These are phyloP conservation scores for Muscina levida DNA, from an alignment of 2,888 invertebrate genomes.

Conservation along the genomic window DNA sequence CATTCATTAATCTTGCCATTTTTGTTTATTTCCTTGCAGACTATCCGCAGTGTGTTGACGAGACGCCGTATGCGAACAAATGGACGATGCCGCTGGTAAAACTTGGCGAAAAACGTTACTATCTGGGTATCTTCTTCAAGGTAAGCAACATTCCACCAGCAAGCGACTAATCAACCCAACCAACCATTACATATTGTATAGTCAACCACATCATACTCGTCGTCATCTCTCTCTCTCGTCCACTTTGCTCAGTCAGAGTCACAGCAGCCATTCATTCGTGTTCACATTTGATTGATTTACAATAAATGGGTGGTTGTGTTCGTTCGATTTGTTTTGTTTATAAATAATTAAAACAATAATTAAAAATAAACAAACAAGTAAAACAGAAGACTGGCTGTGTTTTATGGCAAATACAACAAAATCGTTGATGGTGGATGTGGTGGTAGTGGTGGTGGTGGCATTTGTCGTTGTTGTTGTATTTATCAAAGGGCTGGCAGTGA, in stretches of 20 bases:
- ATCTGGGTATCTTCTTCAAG: constrained; percentile 96
- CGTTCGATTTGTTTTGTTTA: not conserved
- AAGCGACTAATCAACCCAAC: constrained; percentile 21
- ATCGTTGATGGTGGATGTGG: no score
- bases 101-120: constrained; percentile 93
- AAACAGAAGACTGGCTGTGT: not conserved
- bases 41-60: constrained; percentile 90
- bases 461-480: no score
- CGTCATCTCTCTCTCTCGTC: no score
- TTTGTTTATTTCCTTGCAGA: constrained; percentile 81
- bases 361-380: constrained; percentile 38
- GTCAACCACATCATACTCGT: no score
- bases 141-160: constrained; percentile 81
- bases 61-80: constrained; percentile 86
- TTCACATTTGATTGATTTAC: constrained; percentile 22
- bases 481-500: no score
- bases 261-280: not conserved
- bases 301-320: not conserved
- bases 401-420: not conserved
- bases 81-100: constrained; percentile 95
- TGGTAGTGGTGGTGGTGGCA: no score
- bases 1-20: constrained; percentile 9
- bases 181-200: no score
- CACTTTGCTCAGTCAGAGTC: constrained; percentile 18
- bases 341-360: no score